phyloP scores from a whole-genome alignment of 2,113 vertebrate species.

The Petrocephalus microphthalmus region DNA sequence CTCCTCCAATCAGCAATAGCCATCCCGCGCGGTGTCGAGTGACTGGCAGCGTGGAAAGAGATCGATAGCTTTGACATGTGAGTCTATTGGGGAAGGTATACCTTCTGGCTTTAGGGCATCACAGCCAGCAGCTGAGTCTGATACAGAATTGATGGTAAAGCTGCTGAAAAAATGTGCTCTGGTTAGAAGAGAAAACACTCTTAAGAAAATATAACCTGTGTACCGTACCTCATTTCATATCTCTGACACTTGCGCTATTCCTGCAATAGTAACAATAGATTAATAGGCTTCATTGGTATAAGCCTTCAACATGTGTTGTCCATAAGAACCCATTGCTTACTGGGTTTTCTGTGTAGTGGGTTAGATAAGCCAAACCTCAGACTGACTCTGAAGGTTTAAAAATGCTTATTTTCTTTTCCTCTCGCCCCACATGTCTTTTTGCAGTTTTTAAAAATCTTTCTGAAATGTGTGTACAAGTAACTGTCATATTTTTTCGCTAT shows the following conservation, averaged over 20 bases:
- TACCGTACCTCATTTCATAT: not conserved
- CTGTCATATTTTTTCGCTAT: not conserved
- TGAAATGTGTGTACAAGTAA: not conserved
- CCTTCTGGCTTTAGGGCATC: not conserved
- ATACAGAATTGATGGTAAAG: not conserved
- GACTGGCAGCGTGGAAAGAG: not conserved
- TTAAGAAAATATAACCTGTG: not conserved
- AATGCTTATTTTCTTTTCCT: not conserved
- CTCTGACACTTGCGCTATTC: not conserved
- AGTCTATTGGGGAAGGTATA: not conserved
- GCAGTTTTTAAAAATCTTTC: not conserved
- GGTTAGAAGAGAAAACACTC: not conserved
- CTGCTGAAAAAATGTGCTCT: not conserved
- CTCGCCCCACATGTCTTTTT: not conserved
- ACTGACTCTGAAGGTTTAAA: not conserved
- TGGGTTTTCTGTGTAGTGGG: not conserved
- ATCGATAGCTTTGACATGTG: not conserved
- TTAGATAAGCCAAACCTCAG: not conserved
- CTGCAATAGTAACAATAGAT: not conserved
- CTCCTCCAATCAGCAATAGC: not conserved
- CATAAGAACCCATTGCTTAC: not conserved
- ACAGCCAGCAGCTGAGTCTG: not conserved
- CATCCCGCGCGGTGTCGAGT: not conserved
- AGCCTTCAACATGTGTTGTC: not conserved
- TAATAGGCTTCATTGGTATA: not conserved